Evolutionary conservation across 2,888 invertebrate genomes (phyloP).

Genomic region (Odontocerum albicorne): DNA sequence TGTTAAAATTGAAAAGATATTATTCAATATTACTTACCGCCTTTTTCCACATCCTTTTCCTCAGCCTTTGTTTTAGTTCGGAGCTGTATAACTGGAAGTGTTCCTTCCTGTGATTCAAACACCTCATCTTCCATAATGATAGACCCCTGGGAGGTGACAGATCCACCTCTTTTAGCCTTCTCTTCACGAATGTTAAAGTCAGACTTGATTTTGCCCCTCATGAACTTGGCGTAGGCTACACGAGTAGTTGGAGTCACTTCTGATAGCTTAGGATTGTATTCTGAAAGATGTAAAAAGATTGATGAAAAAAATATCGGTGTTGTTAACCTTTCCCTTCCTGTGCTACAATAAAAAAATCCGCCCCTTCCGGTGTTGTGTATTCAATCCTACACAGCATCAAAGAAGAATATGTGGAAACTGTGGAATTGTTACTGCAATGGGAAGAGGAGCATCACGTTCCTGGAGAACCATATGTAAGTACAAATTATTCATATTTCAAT

Average conservation of each 20-base stretch:
- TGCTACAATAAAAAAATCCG: too few relatives aligned
- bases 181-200: slow-evolving; percentile 48
- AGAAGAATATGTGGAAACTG: slow-evolving; percentile 98
- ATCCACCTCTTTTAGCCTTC: slow-evolving; percentile 28
- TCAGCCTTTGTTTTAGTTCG: slow-evolving; percentile 32
- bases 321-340: too few relatives aligned
- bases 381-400: slow-evolving; percentile 96
- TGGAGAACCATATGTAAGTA: slow-evolving; percentile 77
- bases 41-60: slow-evolving; percentile 18
- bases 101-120: slow-evolving; percentile 32
- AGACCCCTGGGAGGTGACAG: slow-evolving; percentile 23
- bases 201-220: slow-evolving; percentile 70
- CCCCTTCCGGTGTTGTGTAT: too few relatives aligned
- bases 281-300: slow-evolving; percentile 47
- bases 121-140: slow-evolving; percentile 37
- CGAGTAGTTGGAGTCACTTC: slow-evolving; percentile 76
- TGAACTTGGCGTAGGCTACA: slow-evolving; percentile 86
- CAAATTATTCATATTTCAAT: slow-evolving; percentile 29
- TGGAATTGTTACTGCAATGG: slow-evolving; percentile 89
- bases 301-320: too few relatives aligned
- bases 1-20: not conserved
- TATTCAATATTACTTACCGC: not conserved
- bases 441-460: slow-evolving; percentile 78
- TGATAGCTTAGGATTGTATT: slow-evolving; percentile 79
- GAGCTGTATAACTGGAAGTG: slow-evolving; percentile 29